phyloP scores from a whole-genome alignment of 2,113 vertebrate genomes.

The Conger conger region DNA sequence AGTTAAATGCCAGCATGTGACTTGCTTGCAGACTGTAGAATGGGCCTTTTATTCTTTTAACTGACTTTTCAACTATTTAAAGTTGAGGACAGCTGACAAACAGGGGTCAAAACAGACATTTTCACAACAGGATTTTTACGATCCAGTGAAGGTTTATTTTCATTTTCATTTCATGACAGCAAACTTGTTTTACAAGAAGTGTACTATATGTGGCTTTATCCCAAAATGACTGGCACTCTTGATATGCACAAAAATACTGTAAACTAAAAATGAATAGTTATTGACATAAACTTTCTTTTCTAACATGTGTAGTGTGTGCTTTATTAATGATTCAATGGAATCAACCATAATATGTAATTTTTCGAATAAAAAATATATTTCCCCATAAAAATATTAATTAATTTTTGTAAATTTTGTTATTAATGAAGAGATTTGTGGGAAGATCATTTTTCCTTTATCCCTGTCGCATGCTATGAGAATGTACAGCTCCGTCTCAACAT shows the following conservation, averaged over 20 bases:
- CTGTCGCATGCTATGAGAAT: background rate
- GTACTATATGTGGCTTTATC: too few species aligned
- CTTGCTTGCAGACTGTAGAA: background rate
- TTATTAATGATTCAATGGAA: too few species aligned
- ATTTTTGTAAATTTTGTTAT: background rate
- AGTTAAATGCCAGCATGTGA: conserved; percentile 1
- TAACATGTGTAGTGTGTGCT: too few species aligned
- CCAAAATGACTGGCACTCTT: too few species aligned
- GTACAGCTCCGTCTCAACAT: background rate
- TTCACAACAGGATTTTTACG: background rate
- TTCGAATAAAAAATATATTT: too few species aligned
- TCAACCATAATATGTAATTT: too few species aligned
- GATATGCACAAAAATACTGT: too few species aligned
- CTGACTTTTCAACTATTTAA: background rate
- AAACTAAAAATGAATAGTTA: too few species aligned
- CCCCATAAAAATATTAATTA: too few species aligned
- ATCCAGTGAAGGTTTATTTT: background rate
- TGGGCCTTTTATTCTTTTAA: background rate
- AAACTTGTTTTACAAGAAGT: too few species aligned
- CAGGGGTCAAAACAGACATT: background rate
- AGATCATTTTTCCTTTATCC: background rate
- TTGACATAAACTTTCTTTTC: too few species aligned
- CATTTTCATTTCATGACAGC: background rate
- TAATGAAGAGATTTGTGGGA: background rate
- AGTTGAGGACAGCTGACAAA: background rate